Base-by-base conservation (phyloP, 2,113 vertebrate genomes). In the Capreolus pygargus region DNA sequence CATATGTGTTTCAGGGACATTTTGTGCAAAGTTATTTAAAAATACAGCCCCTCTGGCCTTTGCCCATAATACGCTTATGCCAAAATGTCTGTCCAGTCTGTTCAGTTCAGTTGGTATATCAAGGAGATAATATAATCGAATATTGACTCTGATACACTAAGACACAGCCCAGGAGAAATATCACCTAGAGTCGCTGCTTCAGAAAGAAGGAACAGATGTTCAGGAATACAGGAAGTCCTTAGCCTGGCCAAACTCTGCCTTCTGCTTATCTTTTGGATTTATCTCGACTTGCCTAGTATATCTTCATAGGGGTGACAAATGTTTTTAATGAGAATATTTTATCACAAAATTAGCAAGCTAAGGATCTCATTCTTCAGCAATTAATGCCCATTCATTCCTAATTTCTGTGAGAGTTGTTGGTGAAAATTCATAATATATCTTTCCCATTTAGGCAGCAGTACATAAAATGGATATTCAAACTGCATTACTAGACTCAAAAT, bases 331-430 rank as follows among this genome's bases (percentile, higher is more conserved):
- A 78, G 83, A 96, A 47, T 52, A 30, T 58, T 97, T 86, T 82
- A 67, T 94, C 97, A 89, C 96, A 93, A 96, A 96, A 97, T 97
- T 94, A 96, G 39, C 43, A 79, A 57, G 50, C 70, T 93, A 21
- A n/a, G 58, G 76, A 91, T 79, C 92, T 96, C 94, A 97, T 94
- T 97, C 96, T 95, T 98, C 83, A 95, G 92, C 91, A 89, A 88
- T 95, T 98, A 95, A 98, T 94, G 33, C 93, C 86, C 92, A 76
- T 70, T 98, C 84, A 70, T 55, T 94, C 96, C 92, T 97, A 93
- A 92, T 97, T 97, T 98, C 88, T 39, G 1, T 94, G 79, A 97
- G 57, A 87, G 30, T 70, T 96, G 61, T 87, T 47, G 47, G 47
- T 81, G 39, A 79, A 97, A 95, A 92, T 57, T 83, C 83, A 55